Evolutionary conservation across 2,888 invertebrate species (phyloP).

Genomic region (Nasonia oneida): DNA sequence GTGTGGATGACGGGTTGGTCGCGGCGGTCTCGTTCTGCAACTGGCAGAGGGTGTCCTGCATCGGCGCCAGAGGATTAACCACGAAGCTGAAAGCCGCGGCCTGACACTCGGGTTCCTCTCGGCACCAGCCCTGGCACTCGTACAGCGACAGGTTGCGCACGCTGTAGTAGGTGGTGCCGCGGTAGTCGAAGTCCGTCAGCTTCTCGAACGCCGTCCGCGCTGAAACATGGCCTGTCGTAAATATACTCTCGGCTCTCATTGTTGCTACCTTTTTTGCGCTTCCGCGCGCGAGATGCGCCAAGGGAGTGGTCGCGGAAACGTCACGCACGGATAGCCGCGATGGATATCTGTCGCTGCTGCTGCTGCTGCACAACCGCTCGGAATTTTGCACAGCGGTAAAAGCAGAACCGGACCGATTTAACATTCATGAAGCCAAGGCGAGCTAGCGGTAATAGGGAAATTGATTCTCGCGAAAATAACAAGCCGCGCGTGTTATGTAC

Average conservation of each 20-base stretch:
- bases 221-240: constrained; percentile 76
- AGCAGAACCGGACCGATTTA: background rate
- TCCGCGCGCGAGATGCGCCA: background rate
- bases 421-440: background rate
- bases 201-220: constrained; percentile 96
- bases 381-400: background rate
- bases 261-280: background rate
- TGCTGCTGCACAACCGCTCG: too few species aligned
- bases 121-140: constrained; percentile 97
- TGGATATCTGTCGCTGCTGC: background rate
- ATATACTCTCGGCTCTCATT: background rate
- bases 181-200: constrained; percentile 94
- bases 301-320: constrained; percentile 2
- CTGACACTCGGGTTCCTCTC: constrained; percentile 94
- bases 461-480: background rate
- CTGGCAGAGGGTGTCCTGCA: constrained; percentile 94
- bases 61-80: constrained; percentile 93
- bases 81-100: constrained; percentile 97
- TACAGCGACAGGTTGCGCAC: constrained; percentile 94
- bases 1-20: constrained; percentile 91
- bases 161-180: constrained; percentile 94
- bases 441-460: background rate
- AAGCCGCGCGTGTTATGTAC: background rate
- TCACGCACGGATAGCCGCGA: constrained; percentile 8
- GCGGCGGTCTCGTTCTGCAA: constrained; percentile 96